A percentile compares a stretch with the other conserved stretches of the same genome.
Conservation (phyloP, 2,888 invertebrate species). For the Helobdella robusta region DNA sequence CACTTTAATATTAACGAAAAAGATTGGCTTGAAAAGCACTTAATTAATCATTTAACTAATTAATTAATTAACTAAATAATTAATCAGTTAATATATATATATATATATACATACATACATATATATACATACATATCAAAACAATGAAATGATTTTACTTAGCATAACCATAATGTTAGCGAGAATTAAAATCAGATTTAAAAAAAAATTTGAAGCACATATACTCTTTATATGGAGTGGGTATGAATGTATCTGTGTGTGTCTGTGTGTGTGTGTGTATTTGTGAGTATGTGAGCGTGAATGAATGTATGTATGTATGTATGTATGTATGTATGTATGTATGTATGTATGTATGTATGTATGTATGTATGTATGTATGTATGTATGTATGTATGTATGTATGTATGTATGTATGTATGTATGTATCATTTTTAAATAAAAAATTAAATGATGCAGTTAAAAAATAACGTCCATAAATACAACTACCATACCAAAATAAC, state of each 20-base stretch:
- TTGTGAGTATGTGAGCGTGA: conserved; percentile 23
- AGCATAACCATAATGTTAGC: background rate
- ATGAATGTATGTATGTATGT: conserved; percentile 24
- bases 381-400: conserved; percentile 23
- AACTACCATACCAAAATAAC: too few species aligned
- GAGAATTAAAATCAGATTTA: background rate
- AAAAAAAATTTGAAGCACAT: too few species aligned
- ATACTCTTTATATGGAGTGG: too few species aligned
- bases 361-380: conserved; percentile 29
- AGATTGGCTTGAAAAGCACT: too few species aligned
- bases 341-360: conserved; percentile 29
- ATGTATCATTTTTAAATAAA: too few species aligned
- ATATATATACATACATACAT: too few species aligned
- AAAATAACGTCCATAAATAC: too few species aligned
- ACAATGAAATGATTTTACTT: background rate
- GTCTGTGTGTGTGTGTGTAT: conserved; percentile 22
- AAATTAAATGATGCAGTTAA: too few species aligned
- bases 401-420: conserved; percentile 18
- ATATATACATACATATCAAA: background rate
- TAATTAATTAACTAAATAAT: too few species aligned
- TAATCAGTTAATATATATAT: background rate
- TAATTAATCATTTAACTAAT: too few species aligned
- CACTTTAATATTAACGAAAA: too few species aligned
- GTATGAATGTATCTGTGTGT: conserved; percentile 10
- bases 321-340: conserved; percentile 28